Evolutionary conservation across 2,888 invertebrate species (phyloP).

Genomic region (Volucella zonaria): DNA sequence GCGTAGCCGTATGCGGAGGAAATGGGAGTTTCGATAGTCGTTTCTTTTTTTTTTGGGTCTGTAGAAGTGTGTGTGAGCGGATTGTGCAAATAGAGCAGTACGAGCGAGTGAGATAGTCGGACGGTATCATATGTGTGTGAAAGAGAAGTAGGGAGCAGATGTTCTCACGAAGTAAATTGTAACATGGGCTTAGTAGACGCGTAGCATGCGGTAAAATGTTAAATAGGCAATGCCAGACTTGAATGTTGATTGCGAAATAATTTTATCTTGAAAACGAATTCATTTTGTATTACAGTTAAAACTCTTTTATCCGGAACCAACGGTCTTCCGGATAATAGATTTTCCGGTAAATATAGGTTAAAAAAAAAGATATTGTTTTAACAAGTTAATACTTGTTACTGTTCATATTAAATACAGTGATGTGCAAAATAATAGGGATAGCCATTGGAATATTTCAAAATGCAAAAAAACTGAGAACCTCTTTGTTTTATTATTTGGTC

Average conservation of each 20-base stretch:
- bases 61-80: slow-evolving; percentile 26
- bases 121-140: neutral
- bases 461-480: neutral
- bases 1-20: slow-evolving; percentile 54
- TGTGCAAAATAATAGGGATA: neutral
- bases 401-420: too few species aligned
- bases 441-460: too few species aligned
- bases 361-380: too few species aligned
- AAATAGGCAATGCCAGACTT: slow-evolving; percentile 28
- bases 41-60: neutral
- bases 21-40: slow-evolving; percentile 48
- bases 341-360: too few species aligned
- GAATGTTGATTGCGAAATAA: neutral
- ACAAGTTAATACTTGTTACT: too few species aligned
- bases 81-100: slow-evolving; percentile 51
- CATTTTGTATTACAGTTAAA: neutral
- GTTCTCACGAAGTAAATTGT: slow-evolving; percentile 34
- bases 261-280: neutral
- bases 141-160: slow-evolving; percentile 41
- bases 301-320: too few species aligned
- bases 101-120: neutral
- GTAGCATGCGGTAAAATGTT: slow-evolving; percentile 26
- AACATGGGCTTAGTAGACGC: slow-evolving; percentile 19
- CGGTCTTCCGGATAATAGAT: too few species aligned
- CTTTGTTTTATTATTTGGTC: too few species aligned